Base-by-base conservation (phyloP, 2,797 vertebrate genomes). In the Nasua narica region DNA sequence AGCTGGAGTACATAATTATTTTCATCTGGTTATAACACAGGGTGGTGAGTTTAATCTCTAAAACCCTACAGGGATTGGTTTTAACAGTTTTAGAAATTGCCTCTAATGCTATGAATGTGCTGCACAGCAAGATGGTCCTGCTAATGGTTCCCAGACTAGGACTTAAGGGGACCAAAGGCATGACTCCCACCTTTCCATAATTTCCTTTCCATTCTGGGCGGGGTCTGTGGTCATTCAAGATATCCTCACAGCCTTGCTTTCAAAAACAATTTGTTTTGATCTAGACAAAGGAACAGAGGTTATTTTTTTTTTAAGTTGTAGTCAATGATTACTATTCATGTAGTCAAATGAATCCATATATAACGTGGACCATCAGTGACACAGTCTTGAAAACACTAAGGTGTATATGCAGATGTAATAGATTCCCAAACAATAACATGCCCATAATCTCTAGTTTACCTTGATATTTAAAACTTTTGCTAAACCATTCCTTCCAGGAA, bases 41-140 rank as follows among this genome's bases (percentile, higher is more conserved):
- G 90, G 93, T 96, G 95, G 96, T 96, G 94, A 97, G 94, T 97
- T 98, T 98, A 98, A 97, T 97, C 97, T 98, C 96, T 95, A 96
- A 96, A 97, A 96, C 78, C 72, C 97, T 96, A 98, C 56, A 95
- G 78, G 95, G 96, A 98, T 96, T 97, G 96, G 87, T 96, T 54
- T 97, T 96, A 97, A 97, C 97, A 96, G 97, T 97, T 96, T 95
- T 86, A 95, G 90, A 97, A 98, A 98, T 89, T 97, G 90, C 95
- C 92, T 95, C 83, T 96, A 92, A 89, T 3, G 5, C 92, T 97
- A 96, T 40, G 84, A 96, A 96, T 67, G n/a, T 83, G 48, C 91
- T 50, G 84, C 96, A 93, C 56, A 94, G 94, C 93, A 94, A 96
- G 96, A 96, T 62, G 48, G 94, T 93, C 74, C 35, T 60, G 35